Base-by-base conservation (phyloP, 2,113 vertebrate genomes). In the Parus major region DNA sequence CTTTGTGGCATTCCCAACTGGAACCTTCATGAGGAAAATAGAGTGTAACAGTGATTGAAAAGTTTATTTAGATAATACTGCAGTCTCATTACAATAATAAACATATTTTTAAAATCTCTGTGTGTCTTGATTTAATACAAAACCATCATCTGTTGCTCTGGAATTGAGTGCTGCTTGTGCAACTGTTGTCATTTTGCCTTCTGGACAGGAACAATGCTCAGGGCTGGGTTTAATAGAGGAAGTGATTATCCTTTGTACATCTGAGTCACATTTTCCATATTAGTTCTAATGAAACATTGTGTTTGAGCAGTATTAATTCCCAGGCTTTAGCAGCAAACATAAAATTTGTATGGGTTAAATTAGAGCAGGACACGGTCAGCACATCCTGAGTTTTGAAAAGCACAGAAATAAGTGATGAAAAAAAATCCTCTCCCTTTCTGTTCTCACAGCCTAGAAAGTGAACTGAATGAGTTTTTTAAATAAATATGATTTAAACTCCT, bases 61-160 rank as follows among this genome's bases (percentile, higher is more conserved):
- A 60, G 61, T 93, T 94, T 85, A 63, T 93, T 95, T 96, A 81
- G 84, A 33, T 88, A 88, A 78, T 61, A 87, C 36, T 77, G 46
- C 35, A 28, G 29, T 86, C 72, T 61, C 52, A 57, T 52, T 86
- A 66, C 31, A 63, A 12, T 55, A 95, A 95, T 95, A 96, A 95
- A 97, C 57, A 29, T 65, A 69, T 72, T 94, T 95, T 70, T n/a
- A 39, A 78, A 88, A 88, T 71, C 44, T 79, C 42, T 47, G 2
- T 15, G 35, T 95, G 86, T 93, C 77, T 63, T 65, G 33, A 33
- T 95, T 95, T 64, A 44, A 50, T 68, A 24, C n/a, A 83, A 57
- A 47, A 50, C 17, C 24, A 9, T 56, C 25, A 9, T 23, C 41
- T 69, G 4, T 29, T 49, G 53, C 31, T 24, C 49, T 82, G 79